phyloP scores from a whole-genome alignment of 1,140 invertebrate genomes.

The Lineus longissimus region DNA sequence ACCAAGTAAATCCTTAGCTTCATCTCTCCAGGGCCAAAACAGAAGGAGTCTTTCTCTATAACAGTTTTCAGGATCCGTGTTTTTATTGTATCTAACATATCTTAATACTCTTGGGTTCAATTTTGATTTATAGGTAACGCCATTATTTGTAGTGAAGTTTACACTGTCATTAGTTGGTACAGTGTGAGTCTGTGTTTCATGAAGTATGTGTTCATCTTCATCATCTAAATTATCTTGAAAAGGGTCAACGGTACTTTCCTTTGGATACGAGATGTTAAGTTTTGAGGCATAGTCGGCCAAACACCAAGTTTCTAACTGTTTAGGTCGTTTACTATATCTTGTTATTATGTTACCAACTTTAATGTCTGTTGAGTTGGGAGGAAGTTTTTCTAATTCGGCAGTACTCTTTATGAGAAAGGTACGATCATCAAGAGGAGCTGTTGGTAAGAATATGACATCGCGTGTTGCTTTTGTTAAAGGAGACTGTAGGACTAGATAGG shows the following conservation, averaged over 20 bases:
- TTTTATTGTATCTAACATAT: slow-evolving; percentile 1
- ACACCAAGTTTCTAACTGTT: slow-evolving; percentile 1
- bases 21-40: not conserved
- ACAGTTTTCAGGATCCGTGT: not conserved
- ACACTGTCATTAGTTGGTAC: too few relatives aligned
- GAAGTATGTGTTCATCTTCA: not conserved
- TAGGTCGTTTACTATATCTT: not conserved
- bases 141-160: too few relatives aligned
- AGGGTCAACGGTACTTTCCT: not conserved
- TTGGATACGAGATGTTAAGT: not conserved
- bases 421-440: not conserved
- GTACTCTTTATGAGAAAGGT: not conserved
- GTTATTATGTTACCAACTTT: not conserved
- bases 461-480: not conserved
- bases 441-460: not conserved
- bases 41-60: not conserved
- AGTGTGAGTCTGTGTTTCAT: too few relatives aligned
- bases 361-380: not conserved
- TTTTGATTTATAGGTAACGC: not conserved
- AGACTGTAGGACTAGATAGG: slow-evolving; percentile 8
- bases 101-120: not conserved
- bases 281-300: slow-evolving; percentile 1
- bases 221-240: slow-evolving; percentile 1
- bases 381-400: not conserved
- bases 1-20: not conserved